A percentile compares a stretch with the other conserved stretches of the same genome.
Conservation (phyloP, 2,888 invertebrate genomes). For the Chrysina gloriosa region DNA sequence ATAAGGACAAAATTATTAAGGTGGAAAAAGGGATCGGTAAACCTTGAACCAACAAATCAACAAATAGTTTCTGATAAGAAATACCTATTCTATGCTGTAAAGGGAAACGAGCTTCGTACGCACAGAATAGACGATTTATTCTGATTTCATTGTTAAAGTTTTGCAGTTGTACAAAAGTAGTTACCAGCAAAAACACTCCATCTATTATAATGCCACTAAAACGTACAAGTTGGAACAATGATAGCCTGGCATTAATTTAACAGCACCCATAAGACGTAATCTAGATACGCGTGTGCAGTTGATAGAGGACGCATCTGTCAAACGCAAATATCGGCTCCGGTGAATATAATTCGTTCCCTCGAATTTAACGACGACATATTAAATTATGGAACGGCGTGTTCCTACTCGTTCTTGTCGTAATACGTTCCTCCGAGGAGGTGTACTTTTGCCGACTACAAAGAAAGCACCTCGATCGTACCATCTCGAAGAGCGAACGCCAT, state of each 20-base stretch:
- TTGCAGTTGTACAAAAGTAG: too few species aligned
- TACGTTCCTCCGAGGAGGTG: neutral
- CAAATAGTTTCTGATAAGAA: too few species aligned
- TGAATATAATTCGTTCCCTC: constrained; percentile 20
- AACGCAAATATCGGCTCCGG: neutral
- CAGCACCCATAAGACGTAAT: neutral
- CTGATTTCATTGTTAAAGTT: too few species aligned
- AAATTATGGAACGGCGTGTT: constrained; percentile 13
- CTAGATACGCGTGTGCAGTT: constrained; percentile 5
- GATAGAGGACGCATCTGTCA: constrained; percentile 19
- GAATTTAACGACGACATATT: constrained; percentile 27
- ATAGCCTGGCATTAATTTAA: neutral
- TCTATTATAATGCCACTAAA: too few species aligned
- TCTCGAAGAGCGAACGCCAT: neutral
- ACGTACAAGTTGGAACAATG: neutral
- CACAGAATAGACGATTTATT: too few species aligned
- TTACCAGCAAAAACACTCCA: too few species aligned
- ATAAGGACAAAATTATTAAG: too few species aligned
- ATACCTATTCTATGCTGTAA: too few species aligned
- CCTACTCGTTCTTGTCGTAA: neutral
- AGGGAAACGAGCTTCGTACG: too few species aligned
- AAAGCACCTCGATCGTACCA: neutral
- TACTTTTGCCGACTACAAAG: neutral
- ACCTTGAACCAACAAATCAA: too few species aligned
- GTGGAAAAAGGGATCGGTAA: too few species aligned